Evolutionary conservation across 2,888 invertebrate genomes (phyloP).

Genomic region (Holacanthella duospinosa): DNA sequence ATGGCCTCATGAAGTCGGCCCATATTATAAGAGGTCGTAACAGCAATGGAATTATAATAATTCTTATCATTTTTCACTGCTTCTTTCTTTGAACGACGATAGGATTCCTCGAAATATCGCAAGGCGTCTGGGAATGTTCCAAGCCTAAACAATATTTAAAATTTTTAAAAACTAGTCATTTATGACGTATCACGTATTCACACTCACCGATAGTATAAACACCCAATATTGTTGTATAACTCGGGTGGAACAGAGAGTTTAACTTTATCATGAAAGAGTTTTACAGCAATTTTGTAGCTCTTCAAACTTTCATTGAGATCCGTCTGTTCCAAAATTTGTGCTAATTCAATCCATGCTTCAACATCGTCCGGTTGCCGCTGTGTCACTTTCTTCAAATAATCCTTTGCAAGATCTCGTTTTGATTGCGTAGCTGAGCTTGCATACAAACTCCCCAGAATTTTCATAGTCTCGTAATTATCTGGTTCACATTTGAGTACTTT

Average conservation of each 20-base stretch:
- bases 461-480: slow-evolving; percentile 98
- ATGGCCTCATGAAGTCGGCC: slow-evolving; percentile 87
- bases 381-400: slow-evolving; percentile 81
- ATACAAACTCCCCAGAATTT: slow-evolving; percentile 93
- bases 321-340: slow-evolving; percentile 92
- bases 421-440: slow-evolving; percentile 80
- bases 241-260: slow-evolving; percentile 93
- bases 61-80: slow-evolving; percentile 75
- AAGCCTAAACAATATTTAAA: slow-evolving; percentile 47
- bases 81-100: slow-evolving; percentile 71
- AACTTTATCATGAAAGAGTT: slow-evolving; percentile 82
- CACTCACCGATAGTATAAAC: slow-evolving; percentile 66
- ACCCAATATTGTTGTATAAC: slow-evolving; percentile 93
- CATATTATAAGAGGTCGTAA: slow-evolving; percentile 92
- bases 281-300: slow-evolving; percentile 87
- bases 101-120: slow-evolving; percentile 70
- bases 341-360: slow-evolving; percentile 98
- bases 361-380: slow-evolving; percentile 97
- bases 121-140: slow-evolving; percentile 78
- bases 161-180: neutral
- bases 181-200: too few relatives aligned
- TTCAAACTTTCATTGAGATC: slow-evolving; percentile 73
- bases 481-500: slow-evolving; percentile 95
- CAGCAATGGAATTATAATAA: slow-evolving; percentile 91
- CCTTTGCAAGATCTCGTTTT: slow-evolving; percentile 83